Base-by-base conservation (phyloP, 2,797 vertebrate species). In the Oreortyx pictus region DNA sequence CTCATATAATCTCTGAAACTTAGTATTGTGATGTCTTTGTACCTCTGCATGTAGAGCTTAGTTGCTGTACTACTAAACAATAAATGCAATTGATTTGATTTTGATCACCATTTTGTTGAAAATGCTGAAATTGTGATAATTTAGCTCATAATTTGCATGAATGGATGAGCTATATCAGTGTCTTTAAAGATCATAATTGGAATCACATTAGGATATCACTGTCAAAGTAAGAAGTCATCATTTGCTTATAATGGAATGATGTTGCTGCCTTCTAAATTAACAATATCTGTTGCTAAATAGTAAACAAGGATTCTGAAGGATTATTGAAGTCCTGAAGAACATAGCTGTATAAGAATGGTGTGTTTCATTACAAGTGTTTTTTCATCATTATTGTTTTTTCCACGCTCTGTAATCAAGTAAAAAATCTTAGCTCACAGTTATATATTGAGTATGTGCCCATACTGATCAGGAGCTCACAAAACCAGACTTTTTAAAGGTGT, bases 391-490 rank as follows among this genome's bases (percentile, higher is more conserved):
- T 12, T 27, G 5, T 2, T 47, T 52, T 71, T 60, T 3, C 22
- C 3, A 1, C 11, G 4, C 22, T 66, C 14, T 5, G 0, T 44
- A 37, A 15, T 7, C 56, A 73, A 3, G 5, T 35, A 66, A 52
- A 70, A 18, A 43, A 29, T 29, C 17, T 41, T 80, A 14, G 13
- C 79, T 85, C 25, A 39, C 6, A 19, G 6, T 74, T 67, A 41
- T 6, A 1, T 14, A 14, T 2, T 11, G 19, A 61, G 5, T 47
- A 0, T n/a, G 3, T 2, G 0, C 72, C 20, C 47, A 25, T 0
- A 1, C 1, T 59, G 27, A 71, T 71, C 29, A 33, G 8, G 44
- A 33, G 47, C 57, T 84, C 44, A 77, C 33, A 43, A 46, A 39
- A 23, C 68, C 23, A 39, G 33, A 11, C 13, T 60, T 77, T 24